A percentile compares a stretch with the other conserved stretches of the same genome.
phyloP scores from a whole-genome alignment of 2,888 invertebrate genomes.

The Sisyra terminalis region DNA sequence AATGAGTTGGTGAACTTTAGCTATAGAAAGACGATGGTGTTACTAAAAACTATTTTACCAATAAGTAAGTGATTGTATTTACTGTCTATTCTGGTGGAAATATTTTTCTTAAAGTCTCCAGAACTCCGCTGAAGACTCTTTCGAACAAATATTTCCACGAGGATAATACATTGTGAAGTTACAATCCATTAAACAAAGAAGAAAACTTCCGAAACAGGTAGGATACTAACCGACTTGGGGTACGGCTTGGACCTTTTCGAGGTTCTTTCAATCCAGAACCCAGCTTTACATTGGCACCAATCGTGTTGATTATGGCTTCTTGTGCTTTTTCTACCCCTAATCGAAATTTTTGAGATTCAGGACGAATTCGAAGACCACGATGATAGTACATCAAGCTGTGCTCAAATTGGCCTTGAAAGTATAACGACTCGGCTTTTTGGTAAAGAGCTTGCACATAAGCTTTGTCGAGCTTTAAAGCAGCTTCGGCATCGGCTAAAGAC shows the following conservation, averaged over 20 bases:
- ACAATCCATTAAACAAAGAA: too few species aligned
- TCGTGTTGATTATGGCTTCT: conserved; percentile 86
- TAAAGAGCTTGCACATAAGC: conserved; percentile 58
- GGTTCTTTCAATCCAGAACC: conserved; percentile 8
- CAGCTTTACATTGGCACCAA: conserved; percentile 32
- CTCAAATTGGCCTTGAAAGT: conserved; percentile 85
- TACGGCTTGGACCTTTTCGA: conserved; percentile 9
- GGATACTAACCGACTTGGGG: conserved; percentile 19
- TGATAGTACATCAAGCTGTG: conserved; percentile 85
- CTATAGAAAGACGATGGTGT: too few species aligned
- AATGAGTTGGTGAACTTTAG: too few species aligned
- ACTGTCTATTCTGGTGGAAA: too few species aligned
- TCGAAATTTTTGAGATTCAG: conserved; percentile 62
- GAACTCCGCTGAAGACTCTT: too few species aligned
- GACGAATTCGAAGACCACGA: conserved; percentile 66
- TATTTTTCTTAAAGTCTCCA: too few species aligned
- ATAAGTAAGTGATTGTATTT: too few species aligned
- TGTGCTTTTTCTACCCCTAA: conserved; percentile 82
- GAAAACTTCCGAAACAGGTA: too few species aligned
- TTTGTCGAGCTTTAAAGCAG: conserved; percentile 56
- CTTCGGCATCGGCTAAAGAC: conserved; percentile 72
- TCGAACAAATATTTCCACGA: too few species aligned
- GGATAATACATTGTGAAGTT: too few species aligned
- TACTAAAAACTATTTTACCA: too few species aligned
- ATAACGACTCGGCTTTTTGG: conserved; percentile 85